Evolutionary conservation across 2,113 vertebrate genomes (phyloP), one percentile per base, ranked within the genome.

Genomic region (Mus pahari): DNA sequence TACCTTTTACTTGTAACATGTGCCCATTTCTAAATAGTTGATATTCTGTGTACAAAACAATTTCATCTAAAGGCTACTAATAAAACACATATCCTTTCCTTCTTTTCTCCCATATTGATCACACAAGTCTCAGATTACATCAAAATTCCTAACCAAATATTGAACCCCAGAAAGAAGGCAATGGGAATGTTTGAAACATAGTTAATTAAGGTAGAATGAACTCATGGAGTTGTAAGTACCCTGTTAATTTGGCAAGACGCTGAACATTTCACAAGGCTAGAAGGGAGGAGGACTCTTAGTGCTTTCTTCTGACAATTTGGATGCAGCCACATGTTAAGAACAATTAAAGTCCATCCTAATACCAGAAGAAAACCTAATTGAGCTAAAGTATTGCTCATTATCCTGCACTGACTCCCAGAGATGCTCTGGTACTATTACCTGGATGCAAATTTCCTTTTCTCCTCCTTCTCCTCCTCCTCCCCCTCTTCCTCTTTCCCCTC

Each of bases 121-220:
- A 45, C 17, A 66, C 3, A 36, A 45, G 2, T 91, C 26, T 89
- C 26, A n/a, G 26, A 81, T 79, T 74, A 55, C 3, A 86, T 16
- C 36, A 88, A 78, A 90, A 68, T 83, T 33, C 83, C 70, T 71
- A 12, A 42, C 48, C 39, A 89, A 53, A 86, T 92, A 86, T 8
- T 79, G 20, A 14, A 10, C 4, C 45, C n/a, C 42, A 55, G 53
- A 60, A 48, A 90, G 14, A 88, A 83, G 39, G 10, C 45, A 75
- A 64, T 42, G 86, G 31, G 55, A 70, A 75, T 26, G 20, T 14
- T 86, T 84, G 36, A 42, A 77, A 73, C 60, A 19, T 90, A 64
- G 81, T 66, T 84, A 95, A 94, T 86, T 93, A 95, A 92, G 50
- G 55, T 22, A 79, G 92, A 83, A 79, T 58, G 22, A 42, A 42